Evolutionary conservation across 2,113 vertebrate species (phyloP).

Genomic region (Nipponia nippon): DNA sequence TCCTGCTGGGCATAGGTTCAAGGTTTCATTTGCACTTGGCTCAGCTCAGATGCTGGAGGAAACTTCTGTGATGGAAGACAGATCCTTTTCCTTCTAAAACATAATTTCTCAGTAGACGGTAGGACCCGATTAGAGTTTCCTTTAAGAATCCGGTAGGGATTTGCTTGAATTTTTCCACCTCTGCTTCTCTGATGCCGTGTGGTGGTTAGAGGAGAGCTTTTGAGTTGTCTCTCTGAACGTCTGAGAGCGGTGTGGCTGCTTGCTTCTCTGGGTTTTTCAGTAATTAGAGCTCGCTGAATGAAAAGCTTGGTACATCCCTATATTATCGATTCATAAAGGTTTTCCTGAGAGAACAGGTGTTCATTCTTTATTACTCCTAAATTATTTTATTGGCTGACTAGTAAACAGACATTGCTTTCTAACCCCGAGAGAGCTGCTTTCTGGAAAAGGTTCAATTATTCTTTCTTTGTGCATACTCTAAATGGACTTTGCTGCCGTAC

Average conservation of each 20-base stretch:
- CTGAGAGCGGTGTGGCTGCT: background rate
- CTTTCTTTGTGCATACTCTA: background rate
- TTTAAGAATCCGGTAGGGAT: background rate
- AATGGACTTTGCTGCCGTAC: background rate
- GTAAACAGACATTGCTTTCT: background rate
- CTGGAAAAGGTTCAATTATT: background rate
- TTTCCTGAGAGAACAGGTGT: background rate
- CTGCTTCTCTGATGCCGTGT: background rate
- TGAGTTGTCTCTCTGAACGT: background rate
- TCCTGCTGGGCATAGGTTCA: slow-evolving; percentile 33
- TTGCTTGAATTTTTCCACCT: background rate
- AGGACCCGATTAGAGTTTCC: background rate
- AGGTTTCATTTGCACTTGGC: slow-evolving; percentile 37
- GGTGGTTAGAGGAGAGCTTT: background rate
- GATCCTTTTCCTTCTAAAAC: slow-evolving; percentile 9
- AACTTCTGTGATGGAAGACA: background rate
- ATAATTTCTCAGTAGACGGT: background rate
- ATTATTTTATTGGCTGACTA: background rate
- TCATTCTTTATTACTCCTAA: background rate
- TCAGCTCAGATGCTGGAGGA: slow-evolving; percentile 5
- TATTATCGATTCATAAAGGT: background rate
- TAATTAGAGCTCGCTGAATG: background rate
- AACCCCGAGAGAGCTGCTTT: background rate
- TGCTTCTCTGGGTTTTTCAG: background rate
- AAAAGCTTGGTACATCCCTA: background rate